Evolutionary conservation across 2,797 vertebrate genomes (phyloP).

Genomic region (Fundulus diaphanus): DNA sequence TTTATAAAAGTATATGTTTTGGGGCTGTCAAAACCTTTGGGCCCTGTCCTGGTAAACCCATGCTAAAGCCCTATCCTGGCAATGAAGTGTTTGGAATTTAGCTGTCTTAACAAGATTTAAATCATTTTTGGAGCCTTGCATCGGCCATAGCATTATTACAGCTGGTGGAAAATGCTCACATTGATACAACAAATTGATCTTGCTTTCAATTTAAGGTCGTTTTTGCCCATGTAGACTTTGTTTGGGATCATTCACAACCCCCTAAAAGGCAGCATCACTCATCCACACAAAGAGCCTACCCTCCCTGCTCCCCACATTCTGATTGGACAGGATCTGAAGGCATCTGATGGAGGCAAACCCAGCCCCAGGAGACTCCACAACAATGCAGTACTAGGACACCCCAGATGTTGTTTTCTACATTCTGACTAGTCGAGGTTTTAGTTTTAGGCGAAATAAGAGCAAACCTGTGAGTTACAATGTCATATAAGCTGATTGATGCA

Average conservation of each 20-base stretch:
- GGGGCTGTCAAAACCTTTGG: no score
- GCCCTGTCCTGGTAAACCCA: no score
- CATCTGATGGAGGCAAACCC: conserved; percentile 1
- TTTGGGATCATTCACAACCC: background rate
- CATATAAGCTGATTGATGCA: no score
- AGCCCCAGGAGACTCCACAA: background rate
- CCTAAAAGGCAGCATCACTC: background rate
- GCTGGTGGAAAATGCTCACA: background rate
- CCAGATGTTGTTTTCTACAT: conserved; percentile 1
- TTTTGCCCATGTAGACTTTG: background rate
- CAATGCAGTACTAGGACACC: background rate
- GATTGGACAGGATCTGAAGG: background rate
- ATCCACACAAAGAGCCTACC: background rate
- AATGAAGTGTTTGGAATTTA: no score
- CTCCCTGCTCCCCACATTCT: background rate
- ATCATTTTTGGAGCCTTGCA: background rate
- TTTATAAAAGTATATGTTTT: no score
- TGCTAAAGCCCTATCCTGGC: no score
- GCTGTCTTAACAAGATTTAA: no score
- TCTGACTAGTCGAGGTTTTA: background rate
- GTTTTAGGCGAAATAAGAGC: background rate
- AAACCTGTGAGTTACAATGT: background rate
- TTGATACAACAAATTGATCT: background rate
- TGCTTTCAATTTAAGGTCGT: background rate
- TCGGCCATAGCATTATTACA: background rate